Conservation (phyloP, 2,113 vertebrate species). For the Picathartes gymnocephalus region DNA sequence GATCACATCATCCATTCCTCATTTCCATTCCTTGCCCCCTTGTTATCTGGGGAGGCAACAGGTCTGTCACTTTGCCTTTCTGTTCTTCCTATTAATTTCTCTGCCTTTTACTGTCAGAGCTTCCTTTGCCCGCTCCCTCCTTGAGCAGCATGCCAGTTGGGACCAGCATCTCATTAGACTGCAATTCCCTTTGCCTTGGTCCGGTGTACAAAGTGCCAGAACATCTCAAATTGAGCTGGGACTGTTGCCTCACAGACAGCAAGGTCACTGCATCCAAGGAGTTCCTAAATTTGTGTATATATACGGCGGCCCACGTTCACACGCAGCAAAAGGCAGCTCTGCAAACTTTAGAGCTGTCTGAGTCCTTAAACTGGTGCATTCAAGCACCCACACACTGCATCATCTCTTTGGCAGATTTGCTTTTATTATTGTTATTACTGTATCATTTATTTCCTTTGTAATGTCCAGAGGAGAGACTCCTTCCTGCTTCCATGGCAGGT, state of each 20-base stretch:
- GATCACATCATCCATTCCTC: not conserved
- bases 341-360: not conserved
- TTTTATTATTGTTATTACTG: not conserved
- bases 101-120: slow-evolving; percentile 36
- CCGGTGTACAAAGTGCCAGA: not conserved
- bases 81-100: not conserved
- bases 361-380: not conserved
- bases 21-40: slow-evolving; percentile 22
- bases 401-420: not conserved
- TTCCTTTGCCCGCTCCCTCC: not conserved
- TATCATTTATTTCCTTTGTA: not conserved
- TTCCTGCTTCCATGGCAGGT: not conserved
- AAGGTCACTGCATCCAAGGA: not conserved
- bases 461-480: not conserved
- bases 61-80: not conserved
- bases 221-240: slow-evolving; percentile 6
- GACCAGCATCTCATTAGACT: not conserved
- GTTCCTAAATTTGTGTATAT: not conserved
- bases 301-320: fast-evolving
- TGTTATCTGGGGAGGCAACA: not conserved
- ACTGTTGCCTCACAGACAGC: not conserved
- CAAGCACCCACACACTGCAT: not conserved
- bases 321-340: not conserved
- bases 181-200: slow-evolving; percentile 13
- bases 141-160: not conserved